Base-by-base conservation (phyloP, 2,797 vertebrate genomes). In the Gephyroberyx darwinii region DNA sequence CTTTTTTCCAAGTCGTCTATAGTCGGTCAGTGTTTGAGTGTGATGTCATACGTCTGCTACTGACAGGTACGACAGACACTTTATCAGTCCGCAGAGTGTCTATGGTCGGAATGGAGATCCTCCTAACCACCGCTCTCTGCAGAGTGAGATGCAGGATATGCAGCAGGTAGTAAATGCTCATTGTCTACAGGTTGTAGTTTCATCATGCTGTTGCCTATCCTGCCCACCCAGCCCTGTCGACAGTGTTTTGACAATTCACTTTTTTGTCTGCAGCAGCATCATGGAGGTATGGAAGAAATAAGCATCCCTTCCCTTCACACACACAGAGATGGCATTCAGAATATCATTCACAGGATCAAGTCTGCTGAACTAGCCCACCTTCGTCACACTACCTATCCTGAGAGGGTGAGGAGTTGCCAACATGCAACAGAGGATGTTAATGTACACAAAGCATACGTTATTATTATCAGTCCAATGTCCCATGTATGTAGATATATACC, bases 141-240 rank as follows among this genome's bases (percentile, higher is more conserved):
- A 90, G 69, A 89, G 83, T 8, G 93, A 95, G 84, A 91, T 94
- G 57, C 88, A 92, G 78, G 89, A 94, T 1, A 75, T 86, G 70
- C 92, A 91, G 79, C 86, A 89, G 90, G 93, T 94, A 77, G 71
- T 75, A 75, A 20, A 26, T 0, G 1, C 17, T 53, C 1, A 0
- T 17, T 12, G 12, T 13, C 31, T 1, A 5, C 37, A 17, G n/a
- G 6, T 61, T 19, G 17, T 52, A 3, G 13, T 54, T 65, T 35
- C 30, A 20, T 9, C 7, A 2, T 22, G 14, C 33, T 30, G n/a
- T 66, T 4, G 17, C 65, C 8, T 58, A 35, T 58, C 48, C 65
- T 39, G 37, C 12, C 37, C 37, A 39, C 10, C 3, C 2, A 39
- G 8, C 37, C 14, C 19, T 26, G 9, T 20, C 22, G 7, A 63